These are phyloP conservation scores for Plodia interpunctella DNA, from an alignment of 1,140 invertebrate genomes.

Conservation along the genomic window DNA sequence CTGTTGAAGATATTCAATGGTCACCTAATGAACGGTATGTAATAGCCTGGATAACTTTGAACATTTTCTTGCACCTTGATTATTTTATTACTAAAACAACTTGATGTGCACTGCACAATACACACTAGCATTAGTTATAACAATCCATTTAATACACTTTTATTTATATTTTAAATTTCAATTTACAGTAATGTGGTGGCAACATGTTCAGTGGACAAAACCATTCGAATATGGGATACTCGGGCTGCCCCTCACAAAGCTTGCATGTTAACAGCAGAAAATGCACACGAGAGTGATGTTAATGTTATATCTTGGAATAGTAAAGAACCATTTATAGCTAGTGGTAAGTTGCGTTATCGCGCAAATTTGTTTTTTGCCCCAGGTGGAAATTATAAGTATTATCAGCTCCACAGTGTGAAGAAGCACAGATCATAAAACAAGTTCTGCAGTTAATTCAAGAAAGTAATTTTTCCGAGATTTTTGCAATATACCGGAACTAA, in stretches of 20 bases:
- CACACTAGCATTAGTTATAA: no score
- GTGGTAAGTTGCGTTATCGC: constrained; percentile 76
- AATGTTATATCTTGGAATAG: constrained; percentile 99
- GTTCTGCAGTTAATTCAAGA: no score
- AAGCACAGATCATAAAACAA: no score
- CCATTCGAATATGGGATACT: constrained; percentile 94
- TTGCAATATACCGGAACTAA: no score
- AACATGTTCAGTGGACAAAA: constrained; percentile 96
- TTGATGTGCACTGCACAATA: no score
- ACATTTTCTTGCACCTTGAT: no score
- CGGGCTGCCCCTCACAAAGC: constrained; percentile 90
- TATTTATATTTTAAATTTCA: constrained; percentile 22
- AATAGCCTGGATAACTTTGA: neutral
- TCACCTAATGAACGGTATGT: constrained; percentile 92
- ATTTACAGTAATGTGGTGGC: constrained; percentile 88
- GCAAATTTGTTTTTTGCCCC: no score
- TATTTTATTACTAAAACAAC: neutral
- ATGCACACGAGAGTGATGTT: constrained; percentile 94
- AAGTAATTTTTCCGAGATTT: no score
- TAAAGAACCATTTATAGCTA: constrained; percentile 92
- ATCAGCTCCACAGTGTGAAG: no score
- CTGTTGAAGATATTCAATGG: constrained; percentile 99
- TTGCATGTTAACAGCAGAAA: constrained; percentile 92
- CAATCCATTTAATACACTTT: neutral
- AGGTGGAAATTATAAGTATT: no score